Percentiles rank a stretch among this genome's conserved stretches.
phyloP scores from a whole-genome alignment of 2,113 vertebrate species.

The Myanophis thanlyinensis region DNA sequence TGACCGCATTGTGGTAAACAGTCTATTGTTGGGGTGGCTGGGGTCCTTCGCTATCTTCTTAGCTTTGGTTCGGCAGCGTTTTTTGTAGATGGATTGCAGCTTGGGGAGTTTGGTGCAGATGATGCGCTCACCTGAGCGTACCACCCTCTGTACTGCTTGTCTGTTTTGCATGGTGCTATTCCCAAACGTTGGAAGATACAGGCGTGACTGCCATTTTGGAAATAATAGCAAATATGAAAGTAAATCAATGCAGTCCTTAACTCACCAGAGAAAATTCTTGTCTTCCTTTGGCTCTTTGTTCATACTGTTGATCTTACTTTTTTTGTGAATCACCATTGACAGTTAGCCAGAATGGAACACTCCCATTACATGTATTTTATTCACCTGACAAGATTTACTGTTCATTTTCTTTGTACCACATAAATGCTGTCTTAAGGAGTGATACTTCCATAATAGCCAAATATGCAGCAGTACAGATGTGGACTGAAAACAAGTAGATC shows the following conservation, averaged over 20 bases:
- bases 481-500: not conserved
- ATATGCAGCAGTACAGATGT: not conserved
- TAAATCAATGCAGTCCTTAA: not conserved
- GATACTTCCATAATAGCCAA: not conserved
- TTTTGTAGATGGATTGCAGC: no score
- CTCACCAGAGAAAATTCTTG: not conserved
- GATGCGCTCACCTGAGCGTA: no score
- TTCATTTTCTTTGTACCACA: not conserved
- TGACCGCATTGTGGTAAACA: no score
- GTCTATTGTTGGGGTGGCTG: no score
- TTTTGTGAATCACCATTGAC: not conserved
- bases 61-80: no score
- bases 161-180: no score
- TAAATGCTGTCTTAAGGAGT: not conserved
- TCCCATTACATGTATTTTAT: not conserved
- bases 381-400: not conserved
- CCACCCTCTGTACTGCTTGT: no score
- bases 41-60: no score
- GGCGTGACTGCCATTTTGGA: not conserved
- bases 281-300: not conserved
- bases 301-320: not conserved
- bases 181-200: not conserved
- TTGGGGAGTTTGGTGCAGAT: no score
- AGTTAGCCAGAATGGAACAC: not conserved
- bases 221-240: not conserved